phyloP scores from a whole-genome alignment of 2,888 invertebrate genomes.

The Rotaria macrura region DNA sequence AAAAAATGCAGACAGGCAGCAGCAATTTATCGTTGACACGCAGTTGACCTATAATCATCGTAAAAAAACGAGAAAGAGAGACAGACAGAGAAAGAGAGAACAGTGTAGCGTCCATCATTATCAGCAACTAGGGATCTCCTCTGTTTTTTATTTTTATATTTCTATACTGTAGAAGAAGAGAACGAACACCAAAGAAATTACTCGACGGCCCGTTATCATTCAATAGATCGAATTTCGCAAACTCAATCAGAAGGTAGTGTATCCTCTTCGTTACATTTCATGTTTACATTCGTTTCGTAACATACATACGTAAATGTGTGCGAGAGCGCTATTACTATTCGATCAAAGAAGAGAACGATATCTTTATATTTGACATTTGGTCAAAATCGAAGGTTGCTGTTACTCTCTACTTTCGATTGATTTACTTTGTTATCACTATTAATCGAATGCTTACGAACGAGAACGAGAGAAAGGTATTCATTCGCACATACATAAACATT shows the following conservation, averaged over 20 bases:
- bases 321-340: background rate
- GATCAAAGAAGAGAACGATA: background rate
- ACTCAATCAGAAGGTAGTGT: background rate
- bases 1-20: slow-evolving; percentile 7
- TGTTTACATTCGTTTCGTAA: slow-evolving; percentile 11
- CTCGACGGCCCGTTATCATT: background rate
- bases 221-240: background rate
- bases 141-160: background rate
- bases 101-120: background rate
- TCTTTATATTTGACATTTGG: slow-evolving; percentile 8
- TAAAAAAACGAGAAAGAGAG: background rate
- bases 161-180: background rate
- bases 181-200: background rate
- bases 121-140: background rate
- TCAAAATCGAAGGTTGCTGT: slow-evolving; percentile 8
- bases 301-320: background rate
- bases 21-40: background rate
- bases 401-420: background rate
- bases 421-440: background rate
- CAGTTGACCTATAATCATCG: slow-evolving; percentile 15
- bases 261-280: slow-evolving; percentile 8
- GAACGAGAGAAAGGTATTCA: background rate
- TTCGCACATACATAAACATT: background rate
- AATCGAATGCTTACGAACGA: background rate
- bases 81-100: background rate